Evolutionary conservation across 2,113 vertebrate genomes (phyloP).

Genomic region (Gadus macrocephalus): DNA sequence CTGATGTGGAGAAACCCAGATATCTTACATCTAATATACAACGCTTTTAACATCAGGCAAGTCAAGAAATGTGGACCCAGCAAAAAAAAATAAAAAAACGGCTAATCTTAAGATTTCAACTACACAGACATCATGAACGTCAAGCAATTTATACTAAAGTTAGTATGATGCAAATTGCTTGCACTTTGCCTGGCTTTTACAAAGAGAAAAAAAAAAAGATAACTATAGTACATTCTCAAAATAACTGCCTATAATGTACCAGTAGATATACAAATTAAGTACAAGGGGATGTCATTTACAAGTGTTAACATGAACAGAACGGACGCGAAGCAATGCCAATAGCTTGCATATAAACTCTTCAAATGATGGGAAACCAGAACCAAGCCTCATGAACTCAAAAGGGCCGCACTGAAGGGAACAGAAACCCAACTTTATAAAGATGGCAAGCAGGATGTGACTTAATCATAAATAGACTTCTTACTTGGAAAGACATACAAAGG

Average conservation of each 20-base stretch:
- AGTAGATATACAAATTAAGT: constrained; percentile 41
- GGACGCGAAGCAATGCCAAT: neutral
- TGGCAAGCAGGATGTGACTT: too few species aligned
- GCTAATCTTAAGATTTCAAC: constrained; percentile 9
- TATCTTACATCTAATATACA: constrained; percentile 65
- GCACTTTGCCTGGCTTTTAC: constrained; percentile 30
- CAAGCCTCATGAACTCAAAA: neutral
- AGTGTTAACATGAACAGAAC: neutral
- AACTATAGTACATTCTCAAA: constrained; percentile 36
- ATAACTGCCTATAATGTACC: constrained; percentile 33
- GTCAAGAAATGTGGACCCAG: constrained; percentile 22
- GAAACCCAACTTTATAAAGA: neutral
- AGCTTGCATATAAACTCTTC: neutral
- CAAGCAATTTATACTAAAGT: neutral
- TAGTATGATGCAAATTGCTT: neutral
- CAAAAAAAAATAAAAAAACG: constrained; percentile 17
- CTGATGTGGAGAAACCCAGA: constrained; percentile 51
- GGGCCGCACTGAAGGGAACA: neutral
- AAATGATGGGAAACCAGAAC: neutral
- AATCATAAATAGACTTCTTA: too few species aligned
- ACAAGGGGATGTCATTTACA: constrained; percentile 34
- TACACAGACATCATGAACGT: neutral
- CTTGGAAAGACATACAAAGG: too few species aligned
- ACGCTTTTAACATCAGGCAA: constrained; percentile 43
- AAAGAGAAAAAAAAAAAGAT: constrained; percentile 13